phyloP scores from a whole-genome alignment of 2,113 vertebrate species.

The Pedionomus torquatus region DNA sequence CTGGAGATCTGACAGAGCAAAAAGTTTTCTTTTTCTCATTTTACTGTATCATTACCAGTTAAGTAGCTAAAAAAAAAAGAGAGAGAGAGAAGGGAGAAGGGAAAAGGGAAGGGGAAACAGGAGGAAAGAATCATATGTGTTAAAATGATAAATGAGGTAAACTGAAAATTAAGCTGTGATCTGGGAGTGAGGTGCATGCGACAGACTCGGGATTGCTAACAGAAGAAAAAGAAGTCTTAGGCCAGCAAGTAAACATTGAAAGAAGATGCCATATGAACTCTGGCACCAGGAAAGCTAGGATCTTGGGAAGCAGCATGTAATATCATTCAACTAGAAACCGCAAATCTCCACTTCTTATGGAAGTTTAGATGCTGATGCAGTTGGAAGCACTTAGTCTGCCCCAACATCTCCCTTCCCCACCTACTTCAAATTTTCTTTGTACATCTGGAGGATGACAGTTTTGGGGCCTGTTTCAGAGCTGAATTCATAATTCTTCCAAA shows the following conservation, averaged over 20 bases:
- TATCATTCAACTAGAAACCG: background rate
- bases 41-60: background rate
- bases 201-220: background rate
- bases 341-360: background rate
- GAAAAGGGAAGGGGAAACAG: background rate
- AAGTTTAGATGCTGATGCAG: background rate
- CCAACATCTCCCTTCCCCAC: background rate
- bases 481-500: background rate
- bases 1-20: constrained; percentile 49
- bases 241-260: background rate
- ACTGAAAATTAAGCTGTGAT: background rate
- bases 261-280: background rate
- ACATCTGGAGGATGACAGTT: background rate
- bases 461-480: background rate
- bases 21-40: constrained; percentile 39
- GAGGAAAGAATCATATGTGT: background rate
- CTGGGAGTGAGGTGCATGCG: background rate
- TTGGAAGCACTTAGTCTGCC: background rate
- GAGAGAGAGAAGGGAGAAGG: background rate
- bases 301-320: background rate
- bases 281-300: background rate
- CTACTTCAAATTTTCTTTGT: background rate
- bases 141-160: background rate
- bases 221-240: background rate
- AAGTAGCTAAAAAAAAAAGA: background rate